A percentile compares a stretch with the other conserved stretches of the same genome.
Evolutionary conservation across 2,888 invertebrate genomes (phyloP).

Genomic region (Clitarchus hookeri): DNA sequence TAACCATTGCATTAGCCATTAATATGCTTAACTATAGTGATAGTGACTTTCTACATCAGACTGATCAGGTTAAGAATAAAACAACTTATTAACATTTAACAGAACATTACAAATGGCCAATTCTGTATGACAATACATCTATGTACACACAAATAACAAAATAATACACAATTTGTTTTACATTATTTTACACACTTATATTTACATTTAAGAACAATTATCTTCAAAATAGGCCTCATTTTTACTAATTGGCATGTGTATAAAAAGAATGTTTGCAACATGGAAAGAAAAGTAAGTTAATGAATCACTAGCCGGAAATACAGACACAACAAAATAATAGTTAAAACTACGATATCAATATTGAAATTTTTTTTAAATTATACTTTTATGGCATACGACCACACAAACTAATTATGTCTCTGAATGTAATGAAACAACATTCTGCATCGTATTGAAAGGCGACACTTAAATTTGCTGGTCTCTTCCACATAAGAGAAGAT

Average conservation of each 20-base stretch:
- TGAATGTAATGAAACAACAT: constrained; percentile 2
- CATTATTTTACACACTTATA: constrained; percentile 10
- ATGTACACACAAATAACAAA: constrained; percentile 1
- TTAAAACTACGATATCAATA: constrained; percentile 17
- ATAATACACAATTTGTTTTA: constrained; percentile 21
- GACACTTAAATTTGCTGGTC: not conserved
- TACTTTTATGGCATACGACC: constrained; percentile 16
- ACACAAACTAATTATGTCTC: constrained; percentile 15
- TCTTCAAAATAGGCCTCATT: constrained; percentile 21
- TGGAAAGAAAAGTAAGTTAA: not conserved
- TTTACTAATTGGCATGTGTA: not conserved
- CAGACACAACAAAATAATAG: not conserved
- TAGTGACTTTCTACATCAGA: not conserved
- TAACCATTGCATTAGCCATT: not conserved
- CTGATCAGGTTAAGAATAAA: not conserved
- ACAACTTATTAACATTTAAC: not conserved
- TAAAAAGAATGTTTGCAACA: not conserved
- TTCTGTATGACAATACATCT: not conserved
- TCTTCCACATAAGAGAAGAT: not conserved
- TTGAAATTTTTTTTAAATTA: constrained; percentile 25
- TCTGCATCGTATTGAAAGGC: not conserved
- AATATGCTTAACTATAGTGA: not conserved
- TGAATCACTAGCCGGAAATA: not conserved
- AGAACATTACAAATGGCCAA: not conserved
- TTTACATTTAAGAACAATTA: constrained; percentile 17